These are phyloP conservation scores for Torymus texanus DNA, from an alignment of 2,888 invertebrate species.

Conservation along the genomic window DNA sequence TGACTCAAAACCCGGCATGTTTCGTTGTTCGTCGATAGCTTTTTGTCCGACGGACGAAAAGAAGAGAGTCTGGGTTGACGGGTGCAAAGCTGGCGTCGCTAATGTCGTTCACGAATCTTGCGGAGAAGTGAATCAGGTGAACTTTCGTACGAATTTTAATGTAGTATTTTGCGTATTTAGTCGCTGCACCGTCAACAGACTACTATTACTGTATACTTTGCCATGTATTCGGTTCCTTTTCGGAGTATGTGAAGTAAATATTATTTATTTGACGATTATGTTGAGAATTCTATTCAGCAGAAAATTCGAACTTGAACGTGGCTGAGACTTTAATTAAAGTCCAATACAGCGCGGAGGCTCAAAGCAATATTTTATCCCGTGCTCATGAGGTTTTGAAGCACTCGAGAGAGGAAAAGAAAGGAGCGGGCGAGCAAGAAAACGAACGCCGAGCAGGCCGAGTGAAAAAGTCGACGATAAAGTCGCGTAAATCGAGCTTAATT, in stretches of 20 bases:
- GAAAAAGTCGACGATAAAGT: constrained; percentile 47
- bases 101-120: constrained; percentile 31
- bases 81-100: neutral
- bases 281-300: too few species aligned
- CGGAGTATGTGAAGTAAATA: neutral
- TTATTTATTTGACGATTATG: too few species aligned
- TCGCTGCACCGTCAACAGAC: too few species aligned
- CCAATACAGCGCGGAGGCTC: neutral
- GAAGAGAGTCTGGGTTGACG: too few species aligned
- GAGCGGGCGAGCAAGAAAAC: neutral
- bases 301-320: neutral
- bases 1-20: too few species aligned
- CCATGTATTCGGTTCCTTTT: neutral
- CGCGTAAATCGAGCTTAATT: constrained; percentile 52
- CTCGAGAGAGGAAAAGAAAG: neutral
- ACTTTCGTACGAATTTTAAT: constrained; percentile 34
- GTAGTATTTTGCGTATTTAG: constrained; percentile 6
- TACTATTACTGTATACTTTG: neutral
- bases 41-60: too few species aligned
- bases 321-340: constrained; percentile 32
- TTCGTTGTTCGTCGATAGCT: too few species aligned
- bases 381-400: constrained; percentile 28
- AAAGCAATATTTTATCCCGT: neutral
- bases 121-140: neutral
- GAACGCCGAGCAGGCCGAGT: neutral